These are phyloP conservation scores for Bellardia pandia DNA, from an alignment of 2,888 invertebrate genomes.

Conservation along the genomic window DNA sequence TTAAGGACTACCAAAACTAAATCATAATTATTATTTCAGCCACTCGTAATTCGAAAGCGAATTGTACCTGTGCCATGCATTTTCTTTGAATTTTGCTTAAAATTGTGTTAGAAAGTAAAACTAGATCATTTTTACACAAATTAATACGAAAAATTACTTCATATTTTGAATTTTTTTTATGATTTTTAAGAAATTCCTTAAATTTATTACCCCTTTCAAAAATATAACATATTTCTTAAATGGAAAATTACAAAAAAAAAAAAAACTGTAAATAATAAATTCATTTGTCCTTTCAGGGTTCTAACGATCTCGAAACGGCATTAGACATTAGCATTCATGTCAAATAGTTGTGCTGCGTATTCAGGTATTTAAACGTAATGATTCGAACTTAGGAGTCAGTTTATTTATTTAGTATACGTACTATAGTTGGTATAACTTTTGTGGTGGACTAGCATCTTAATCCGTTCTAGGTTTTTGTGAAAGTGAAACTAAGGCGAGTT, in stretches of 20 bases:
- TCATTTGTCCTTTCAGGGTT: constrained; percentile 16
- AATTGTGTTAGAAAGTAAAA: constrained; percentile 17
- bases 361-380: constrained; percentile 42
- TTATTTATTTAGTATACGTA: constrained; percentile 48
- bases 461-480: constrained; percentile 20
- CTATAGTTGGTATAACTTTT: constrained; percentile 63
- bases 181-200: constrained; percentile 35
- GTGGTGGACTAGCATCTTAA: constrained; percentile 63
- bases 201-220: constrained; percentile 10
- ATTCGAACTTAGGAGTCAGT: constrained; percentile 8
- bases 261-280: constrained; percentile 50
- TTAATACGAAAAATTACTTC: constrained; percentile 44
- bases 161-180: constrained; percentile 54
- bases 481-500: neutral
- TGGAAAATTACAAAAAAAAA: constrained; percentile 23
- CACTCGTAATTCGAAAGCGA: neutral
- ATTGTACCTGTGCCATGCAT: constrained; percentile 12
- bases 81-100: constrained; percentile 46
- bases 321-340: neutral
- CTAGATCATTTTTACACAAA: constrained; percentile 24
- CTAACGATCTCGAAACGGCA: neutral
- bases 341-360: neutral
- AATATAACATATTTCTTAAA: neutral
- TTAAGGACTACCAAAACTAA: constrained; percentile 2
- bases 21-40: constrained; percentile 16